Percentiles rank a stretch among this genome's conserved stretches.
Conservation (phyloP, 2,113 vertebrate species). For the Gambusia holbrooki region DNA sequence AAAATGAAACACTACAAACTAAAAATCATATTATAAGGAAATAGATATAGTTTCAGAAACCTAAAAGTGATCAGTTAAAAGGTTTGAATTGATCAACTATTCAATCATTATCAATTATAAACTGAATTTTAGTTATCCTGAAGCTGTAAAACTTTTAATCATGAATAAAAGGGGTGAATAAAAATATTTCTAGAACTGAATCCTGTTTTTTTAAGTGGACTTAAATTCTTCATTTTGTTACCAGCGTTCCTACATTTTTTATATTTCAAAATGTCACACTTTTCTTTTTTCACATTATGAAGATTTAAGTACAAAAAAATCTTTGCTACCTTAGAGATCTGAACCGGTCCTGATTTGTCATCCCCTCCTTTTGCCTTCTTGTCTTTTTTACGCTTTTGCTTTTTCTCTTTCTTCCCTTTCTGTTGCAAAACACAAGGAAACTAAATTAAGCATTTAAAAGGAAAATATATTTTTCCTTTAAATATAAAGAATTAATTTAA, state of each 20-base stretch:
- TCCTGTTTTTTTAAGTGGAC: not conserved
- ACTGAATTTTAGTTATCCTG: not conserved
- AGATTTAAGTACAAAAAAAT: not conserved
- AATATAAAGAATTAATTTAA: no score
- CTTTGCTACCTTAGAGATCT: constrained; percentile 87
- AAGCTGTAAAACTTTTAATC: not conserved
- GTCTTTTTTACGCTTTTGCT: constrained; percentile 87
- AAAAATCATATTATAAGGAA: not conserved
- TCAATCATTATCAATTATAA: not conserved
- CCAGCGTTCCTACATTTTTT: not conserved
- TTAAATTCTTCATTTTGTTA: no score
- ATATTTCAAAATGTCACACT: not conserved
- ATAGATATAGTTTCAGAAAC: not conserved
- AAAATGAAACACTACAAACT: not conserved
- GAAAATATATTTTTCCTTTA: not conserved
- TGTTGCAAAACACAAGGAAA: constrained; percentile 50
- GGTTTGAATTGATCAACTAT: not conserved
- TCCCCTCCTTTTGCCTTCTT: constrained; percentile 85
- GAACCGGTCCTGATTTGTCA: constrained; percentile 81
- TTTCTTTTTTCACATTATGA: not conserved
- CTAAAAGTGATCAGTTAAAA: not conserved
- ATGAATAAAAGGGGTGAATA: not conserved
- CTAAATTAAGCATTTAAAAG: not conserved
- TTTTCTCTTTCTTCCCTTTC: constrained; percentile 89
- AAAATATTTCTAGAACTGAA: not conserved